These are phyloP conservation scores for Diloba caeruleocephala DNA, from an alignment of 2,888 invertebrate species.

Conservation along the genomic window DNA sequence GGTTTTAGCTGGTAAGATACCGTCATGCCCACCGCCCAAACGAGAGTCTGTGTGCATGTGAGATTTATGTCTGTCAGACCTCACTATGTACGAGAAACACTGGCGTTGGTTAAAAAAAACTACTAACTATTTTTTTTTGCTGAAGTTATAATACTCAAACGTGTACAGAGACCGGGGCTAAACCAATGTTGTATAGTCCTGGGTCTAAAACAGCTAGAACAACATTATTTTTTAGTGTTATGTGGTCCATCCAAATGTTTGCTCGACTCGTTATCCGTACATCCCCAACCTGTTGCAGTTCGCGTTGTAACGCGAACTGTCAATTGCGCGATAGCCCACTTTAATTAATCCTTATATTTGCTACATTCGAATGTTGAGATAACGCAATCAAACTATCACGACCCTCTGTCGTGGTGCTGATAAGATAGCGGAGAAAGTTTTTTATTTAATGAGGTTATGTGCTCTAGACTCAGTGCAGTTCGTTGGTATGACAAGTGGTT, in stretches of 20 bases:
- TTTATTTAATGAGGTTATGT: slow-evolving; percentile 23
- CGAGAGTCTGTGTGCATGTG: too few relatives aligned
- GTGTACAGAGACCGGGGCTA: too few relatives aligned
- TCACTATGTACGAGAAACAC: too few relatives aligned
- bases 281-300: slow-evolving; percentile 24
- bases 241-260: slow-evolving; percentile 14
- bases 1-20: too few relatives aligned
- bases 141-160: too few relatives aligned
- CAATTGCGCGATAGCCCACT: slow-evolving; percentile 44
- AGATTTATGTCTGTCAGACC: too few relatives aligned
- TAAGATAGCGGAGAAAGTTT: slow-evolving; percentile 37
- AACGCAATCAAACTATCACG: slow-evolving; percentile 30
- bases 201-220: too few relatives aligned
- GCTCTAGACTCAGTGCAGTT: slow-evolving; percentile 4
- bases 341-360: slow-evolving; percentile 48
- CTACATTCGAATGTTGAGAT: slow-evolving; percentile 20
- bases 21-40: too few relatives aligned
- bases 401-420: slow-evolving; percentile 28
- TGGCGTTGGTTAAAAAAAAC: too few relatives aligned
- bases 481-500: neutral
- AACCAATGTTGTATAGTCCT: too few relatives aligned
- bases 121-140: too few relatives aligned
- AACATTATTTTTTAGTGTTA: slow-evolving; percentile 10
- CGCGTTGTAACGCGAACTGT: slow-evolving; percentile 19
- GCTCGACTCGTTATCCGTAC: slow-evolving; percentile 2